These are phyloP conservation scores for Macrosteles quadrilineatus DNA, from an alignment of 1,140 invertebrate species.

Conservation along the genomic window DNA sequence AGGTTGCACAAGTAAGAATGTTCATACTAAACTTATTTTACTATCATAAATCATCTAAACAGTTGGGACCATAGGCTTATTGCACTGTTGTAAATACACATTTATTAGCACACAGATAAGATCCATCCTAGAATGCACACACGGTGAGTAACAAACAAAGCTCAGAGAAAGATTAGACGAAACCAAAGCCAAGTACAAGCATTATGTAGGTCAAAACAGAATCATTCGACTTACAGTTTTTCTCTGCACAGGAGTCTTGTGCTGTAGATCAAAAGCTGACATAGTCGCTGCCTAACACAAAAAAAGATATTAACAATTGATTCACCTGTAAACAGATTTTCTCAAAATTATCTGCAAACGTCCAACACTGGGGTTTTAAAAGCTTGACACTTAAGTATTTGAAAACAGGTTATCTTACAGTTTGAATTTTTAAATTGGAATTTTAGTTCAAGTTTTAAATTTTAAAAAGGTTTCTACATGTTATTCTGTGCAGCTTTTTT, in stretches of 20 bases:
- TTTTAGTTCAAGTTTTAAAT: no score
- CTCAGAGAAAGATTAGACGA: not conserved
- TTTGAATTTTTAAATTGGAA: no score
- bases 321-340: no score
- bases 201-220: not conserved
- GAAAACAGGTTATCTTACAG: no score
- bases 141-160: not conserved
- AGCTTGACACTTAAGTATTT: no score
- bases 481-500: no score
- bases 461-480: no score
- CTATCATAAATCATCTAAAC: no score
- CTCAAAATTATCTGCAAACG: no score
- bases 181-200: conserved; percentile 12
- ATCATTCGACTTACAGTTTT: conserved; percentile 33
- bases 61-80: not conserved
- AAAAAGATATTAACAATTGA: conserved; percentile 13
- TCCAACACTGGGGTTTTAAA: no score
- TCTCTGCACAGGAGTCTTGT: conserved; percentile 37
- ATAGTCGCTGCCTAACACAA: conserved; percentile 34
- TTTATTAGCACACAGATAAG: not conserved
- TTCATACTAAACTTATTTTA: no score
- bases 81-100: not conserved
- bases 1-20: no score
- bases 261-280: conserved; percentile 39
- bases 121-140: not conserved